phyloP scores from a whole-genome alignment of 1,140 invertebrate genomes.

The Aporrectodea caliginosa region DNA sequence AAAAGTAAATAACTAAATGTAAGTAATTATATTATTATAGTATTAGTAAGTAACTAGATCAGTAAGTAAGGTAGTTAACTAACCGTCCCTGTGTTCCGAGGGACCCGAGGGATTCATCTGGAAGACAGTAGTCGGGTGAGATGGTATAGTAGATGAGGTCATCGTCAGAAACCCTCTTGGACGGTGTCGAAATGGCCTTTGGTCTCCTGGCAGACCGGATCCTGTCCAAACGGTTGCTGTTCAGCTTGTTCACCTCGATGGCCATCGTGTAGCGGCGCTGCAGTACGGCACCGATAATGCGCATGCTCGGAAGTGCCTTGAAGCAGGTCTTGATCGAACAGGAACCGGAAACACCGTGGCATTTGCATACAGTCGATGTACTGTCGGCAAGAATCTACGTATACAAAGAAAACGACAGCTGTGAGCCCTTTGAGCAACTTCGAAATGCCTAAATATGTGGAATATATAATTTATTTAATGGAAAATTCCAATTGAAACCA shows the following conservation, averaged over 20 bases:
- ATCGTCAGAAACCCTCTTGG: slow-evolving; percentile 47
- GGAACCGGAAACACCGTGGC: slow-evolving; percentile 88
- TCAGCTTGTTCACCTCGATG: slow-evolving; percentile 16
- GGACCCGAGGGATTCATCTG: slow-evolving; percentile 67
- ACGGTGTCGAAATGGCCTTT: background rate
- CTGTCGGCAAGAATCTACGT: slow-evolving; percentile 19
- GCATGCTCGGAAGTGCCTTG: slow-evolving; percentile 67
- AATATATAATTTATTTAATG: too few species aligned
- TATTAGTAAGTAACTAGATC: too few species aligned
- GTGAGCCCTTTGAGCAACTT: too few species aligned
- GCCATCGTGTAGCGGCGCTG: slow-evolving; percentile 27
- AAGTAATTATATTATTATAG: too few species aligned
- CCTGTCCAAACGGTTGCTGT: background rate
- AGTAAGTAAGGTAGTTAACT: too few species aligned
- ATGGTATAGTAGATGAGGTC: slow-evolving; percentile 81
- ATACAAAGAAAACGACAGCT: too few species aligned
- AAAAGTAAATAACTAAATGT: too few species aligned
- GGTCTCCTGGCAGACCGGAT: background rate
- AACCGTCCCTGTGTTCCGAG: slow-evolving; percentile 69
- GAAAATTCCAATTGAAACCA: too few species aligned
- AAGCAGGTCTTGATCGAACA: slow-evolving; percentile 90
- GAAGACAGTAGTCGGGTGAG: slow-evolving; percentile 88
- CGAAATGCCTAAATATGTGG: too few species aligned
- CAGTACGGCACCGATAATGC: slow-evolving; percentile 62
- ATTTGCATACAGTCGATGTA: slow-evolving; percentile 66